Evolutionary conservation across 2,113 vertebrate species (phyloP), one percentile per base, ranked within the genome.

Genomic region (Rhinichthys klamathensis): DNA sequence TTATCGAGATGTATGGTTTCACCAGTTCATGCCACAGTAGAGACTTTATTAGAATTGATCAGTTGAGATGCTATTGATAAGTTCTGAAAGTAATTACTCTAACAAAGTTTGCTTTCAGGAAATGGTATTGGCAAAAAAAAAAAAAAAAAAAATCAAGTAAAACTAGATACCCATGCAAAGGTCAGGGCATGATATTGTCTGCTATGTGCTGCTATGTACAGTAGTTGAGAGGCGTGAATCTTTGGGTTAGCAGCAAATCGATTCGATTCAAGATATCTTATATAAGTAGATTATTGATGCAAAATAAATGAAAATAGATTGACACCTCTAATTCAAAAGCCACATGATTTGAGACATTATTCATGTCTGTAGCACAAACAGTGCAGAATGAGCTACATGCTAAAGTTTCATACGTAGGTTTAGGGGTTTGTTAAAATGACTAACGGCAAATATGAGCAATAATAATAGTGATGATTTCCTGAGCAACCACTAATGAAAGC

Each of bases 391-490:
- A 49, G n/a, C 35, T 35, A 38, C 9, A 58, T 79, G 76, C 23
- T 61, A 25, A 79, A 60, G 15, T 16, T 80, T 18, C 30, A 80
- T 18, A 63, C 13, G 3, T 18, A 3, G 23, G 8, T 7, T 41
- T 15, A 46, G 25, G 12, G n/a, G 13, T 63, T 41, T 16, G 58
- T 80, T 44, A 13, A 80, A 80, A 80, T 80, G 35, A 61, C 77
- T 44, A 61, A 63, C 58, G 4, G 15, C 3, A 38, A 27, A 44
- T 4, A 16, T 61, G 56, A 79, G 35, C 21, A 61, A n/a, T 27
- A 61, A 80, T 25, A 46, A 60, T 6, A 73, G 49, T 7, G 12
- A 60, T 35, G 75, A 58, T 79, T n/a, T 58, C 56, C 6, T 16
- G 56, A 41, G 32, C 7, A n/a, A 41, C 23, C 56, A 41, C 3